Evolutionary conservation across 2,797 vertebrate genomes (phyloP).

Genomic region (Myotis vivesi): DNA sequence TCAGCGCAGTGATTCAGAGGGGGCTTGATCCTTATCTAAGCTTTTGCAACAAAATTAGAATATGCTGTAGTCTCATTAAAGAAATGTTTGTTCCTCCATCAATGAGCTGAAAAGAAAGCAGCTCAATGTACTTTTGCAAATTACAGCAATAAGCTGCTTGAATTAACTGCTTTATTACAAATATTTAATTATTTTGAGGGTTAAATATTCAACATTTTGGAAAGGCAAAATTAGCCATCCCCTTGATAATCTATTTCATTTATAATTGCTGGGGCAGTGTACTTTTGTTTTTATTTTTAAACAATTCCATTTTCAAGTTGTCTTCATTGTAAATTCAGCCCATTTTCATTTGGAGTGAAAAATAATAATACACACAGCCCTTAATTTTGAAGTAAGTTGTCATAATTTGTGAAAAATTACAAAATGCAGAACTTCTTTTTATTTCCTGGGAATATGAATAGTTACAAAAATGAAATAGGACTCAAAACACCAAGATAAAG

Average conservation of each 20-base stretch:
- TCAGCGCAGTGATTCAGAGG: constrained; percentile 90
- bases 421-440: constrained; percentile 54
- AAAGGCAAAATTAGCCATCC: constrained; percentile 77
- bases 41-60: constrained; percentile 89
- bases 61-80: constrained; percentile 91
- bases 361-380: not conserved
- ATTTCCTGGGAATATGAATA: not conserved
- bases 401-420: constrained; percentile 2
- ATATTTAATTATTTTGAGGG: constrained; percentile 83
- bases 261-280: constrained; percentile 54
- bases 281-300: constrained; percentile 70
- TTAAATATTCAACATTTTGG: constrained; percentile 79
- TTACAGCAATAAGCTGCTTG: constrained; percentile 83
- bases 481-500: not conserved
- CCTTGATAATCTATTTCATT: constrained; percentile 73
- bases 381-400: constrained; percentile 56
- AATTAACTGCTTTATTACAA: constrained; percentile 86
- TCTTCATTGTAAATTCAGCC: constrained; percentile 40
- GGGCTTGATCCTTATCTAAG: constrained; percentile 91
- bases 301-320: constrained; percentile 53
- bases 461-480: constrained; percentile 27
- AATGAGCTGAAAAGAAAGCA: constrained; percentile 87
- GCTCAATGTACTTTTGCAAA: constrained; percentile 86
- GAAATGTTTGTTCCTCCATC: constrained; percentile 92
- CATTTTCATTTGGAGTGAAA: constrained; percentile 49